Base-by-base conservation (phyloP, 2,797 vertebrate species). In the Pseudomugil tenellus region DNA sequence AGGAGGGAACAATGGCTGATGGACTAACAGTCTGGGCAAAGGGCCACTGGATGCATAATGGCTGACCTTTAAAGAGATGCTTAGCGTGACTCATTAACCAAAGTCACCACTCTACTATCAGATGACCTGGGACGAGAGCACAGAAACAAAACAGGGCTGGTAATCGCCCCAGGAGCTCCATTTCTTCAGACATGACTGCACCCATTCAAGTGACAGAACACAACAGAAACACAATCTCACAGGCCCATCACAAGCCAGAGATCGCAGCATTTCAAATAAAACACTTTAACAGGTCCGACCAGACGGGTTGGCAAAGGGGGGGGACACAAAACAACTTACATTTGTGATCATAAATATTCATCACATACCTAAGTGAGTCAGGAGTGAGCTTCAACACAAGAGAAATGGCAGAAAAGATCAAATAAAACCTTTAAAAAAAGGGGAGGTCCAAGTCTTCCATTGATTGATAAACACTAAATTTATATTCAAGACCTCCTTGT, bases 11-110 rank as follows among this genome's bases (percentile, higher is more conserved):
- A 91, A 89, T 85, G 85, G 87, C 77, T 67, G 79, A 89, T 87
- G 87, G 92, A 93, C 90, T 87, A 81, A 89, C 87, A 72, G 91
- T 79, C 91, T 80, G 89, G 92, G 93, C 91, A 90, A 78, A 89
- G 74, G 72, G 92, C 92, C 92, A 89, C 86, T 35, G 87, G 81
- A 87, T 90, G 87, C 93, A 94, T 92, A 93, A 91, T 91, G 89
- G 93, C 90, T 91, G 86, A 94, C 94, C 94, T 95, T 93, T 95
- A 94, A 90, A 91, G 91, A 90, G 93, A 94, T 88, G 88, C 95
- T 94, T 92, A 91, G 90, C 80, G 67, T 74, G 67, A 95, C 82
- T 90, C 88, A 94, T 95, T 90, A 93, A 92, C 91, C 92, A 91
- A 91, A 95, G 91, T 94, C 94, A 92, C 77, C 92, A 88, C 92